phyloP scores from a whole-genome alignment of 1,140 invertebrate genomes.

The Ips typographus region DNA sequence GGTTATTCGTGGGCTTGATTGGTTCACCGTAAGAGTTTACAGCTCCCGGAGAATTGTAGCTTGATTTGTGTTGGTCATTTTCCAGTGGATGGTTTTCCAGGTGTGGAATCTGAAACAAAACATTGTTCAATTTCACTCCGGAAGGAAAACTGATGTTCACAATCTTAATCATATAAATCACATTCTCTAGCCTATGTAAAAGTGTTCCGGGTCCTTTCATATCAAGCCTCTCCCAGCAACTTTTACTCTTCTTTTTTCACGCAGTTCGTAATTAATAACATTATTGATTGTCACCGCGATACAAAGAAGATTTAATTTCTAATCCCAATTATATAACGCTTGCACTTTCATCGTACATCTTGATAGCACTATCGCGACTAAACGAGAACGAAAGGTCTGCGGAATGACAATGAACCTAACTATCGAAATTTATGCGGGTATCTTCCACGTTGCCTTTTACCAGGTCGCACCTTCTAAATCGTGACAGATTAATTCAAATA shows the following conservation, averaged over 20 bases:
- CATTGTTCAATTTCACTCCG: neutral
- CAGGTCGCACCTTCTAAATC: too few species aligned
- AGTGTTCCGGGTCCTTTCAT: neutral
- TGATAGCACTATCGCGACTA: neutral
- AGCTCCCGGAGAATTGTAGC: constrained; percentile 29
- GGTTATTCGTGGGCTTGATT: neutral
- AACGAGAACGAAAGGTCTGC: neutral
- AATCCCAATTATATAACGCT: neutral
- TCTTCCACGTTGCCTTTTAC: too few species aligned
- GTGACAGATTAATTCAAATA: too few species aligned
- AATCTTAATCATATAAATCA: neutral
- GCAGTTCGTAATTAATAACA: too few species aligned
- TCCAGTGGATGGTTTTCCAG: constrained; percentile 28
- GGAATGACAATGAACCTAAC: neutral
- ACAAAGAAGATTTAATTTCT: too few species aligned
- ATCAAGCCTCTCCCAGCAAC: neutral
- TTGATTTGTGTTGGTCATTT: constrained; percentile 25
- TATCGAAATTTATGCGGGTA: too few species aligned
- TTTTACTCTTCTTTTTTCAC: neutral
- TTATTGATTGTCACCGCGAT: too few species aligned
- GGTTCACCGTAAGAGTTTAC: constrained; percentile 30
- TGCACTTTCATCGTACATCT: constrained; percentile 14
- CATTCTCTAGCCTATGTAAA: neutral
- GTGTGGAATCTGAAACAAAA: constrained; percentile 25
- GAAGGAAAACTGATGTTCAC: neutral